These are phyloP conservation scores for Oncorhynchus clarkii DNA, from an alignment of 2,113 vertebrate genomes.

Conservation along the genomic window DNA sequence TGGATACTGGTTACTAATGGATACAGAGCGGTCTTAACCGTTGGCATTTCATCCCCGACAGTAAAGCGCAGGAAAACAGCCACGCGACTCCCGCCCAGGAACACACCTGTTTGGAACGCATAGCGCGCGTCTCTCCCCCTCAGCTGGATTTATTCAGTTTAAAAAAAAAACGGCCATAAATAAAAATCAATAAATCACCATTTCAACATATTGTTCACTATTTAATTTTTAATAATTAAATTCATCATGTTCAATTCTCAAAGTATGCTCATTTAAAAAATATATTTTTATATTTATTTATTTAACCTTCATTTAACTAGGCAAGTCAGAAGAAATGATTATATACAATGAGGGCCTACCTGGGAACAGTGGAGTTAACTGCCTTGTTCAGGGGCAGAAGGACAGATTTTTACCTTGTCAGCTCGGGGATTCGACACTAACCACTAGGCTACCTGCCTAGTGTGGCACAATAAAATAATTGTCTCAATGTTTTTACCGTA, in stretches of 20 bases:
- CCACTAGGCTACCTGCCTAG: too few species aligned
- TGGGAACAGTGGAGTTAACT: too few species aligned
- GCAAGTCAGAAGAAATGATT: too few species aligned
- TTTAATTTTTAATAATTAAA: neutral
- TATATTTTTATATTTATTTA: too few species aligned
- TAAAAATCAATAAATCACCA: conserved; percentile 16
- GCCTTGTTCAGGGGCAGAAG: too few species aligned
- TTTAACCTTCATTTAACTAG: too few species aligned
- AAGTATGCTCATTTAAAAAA: neutral
- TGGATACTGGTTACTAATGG: conserved; percentile 45
- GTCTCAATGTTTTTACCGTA: too few species aligned
- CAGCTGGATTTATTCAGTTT: neutral
- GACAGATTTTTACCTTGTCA: too few species aligned
- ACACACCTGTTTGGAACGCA: conserved; percentile 34
- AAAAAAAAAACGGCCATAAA: neutral
- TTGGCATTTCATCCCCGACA: conserved; percentile 32
- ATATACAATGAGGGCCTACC: too few species aligned
- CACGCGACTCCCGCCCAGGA: neutral
- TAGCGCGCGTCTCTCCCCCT: neutral
- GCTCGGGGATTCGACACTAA: too few species aligned
- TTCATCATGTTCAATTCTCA: neutral
- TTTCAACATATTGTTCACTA: neutral
- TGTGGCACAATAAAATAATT: too few species aligned
- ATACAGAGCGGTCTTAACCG: conserved; percentile 1
- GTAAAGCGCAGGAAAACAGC: conserved; percentile 5